Evolutionary conservation across 2,888 invertebrate genomes (phyloP), one percentile per base, ranked within the genome.

Genomic region (Cheilosia vernalis): DNA sequence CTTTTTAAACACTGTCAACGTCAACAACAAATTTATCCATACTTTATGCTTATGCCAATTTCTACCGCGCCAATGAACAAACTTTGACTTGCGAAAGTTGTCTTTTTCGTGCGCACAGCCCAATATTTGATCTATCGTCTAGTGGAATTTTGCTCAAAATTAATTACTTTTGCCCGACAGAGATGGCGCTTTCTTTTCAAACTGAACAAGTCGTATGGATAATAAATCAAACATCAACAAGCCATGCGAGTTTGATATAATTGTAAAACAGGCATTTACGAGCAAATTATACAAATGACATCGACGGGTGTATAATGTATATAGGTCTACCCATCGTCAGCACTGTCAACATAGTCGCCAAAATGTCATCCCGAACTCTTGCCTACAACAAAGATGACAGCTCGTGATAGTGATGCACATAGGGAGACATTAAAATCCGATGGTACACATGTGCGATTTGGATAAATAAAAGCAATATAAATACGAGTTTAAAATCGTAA

Each of bases 171-270:
- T 30, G 21, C 7, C 44, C 61, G 21, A 30, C 55, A 61, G 61
- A 61, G 64, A 70, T 42, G 66, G 47, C 33, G 37, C 82, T 82
- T 82, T 82, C 82, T 72, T 82, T 47, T n/a, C 53, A 64, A 70
- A 77, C 77, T 67, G 49, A 49, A 49, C 72, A 66, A 40, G 66
- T 55, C n/a, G 30, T 47, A 37, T 42, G 44, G 40, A 47, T 73
- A 13, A 72, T 78, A 73, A 78, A 78, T 73, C 67, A 83, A 67
- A 53, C 24, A 61, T 24, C 42, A 61, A n/a, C n/a, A 64, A 72
- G 61, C 10, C 58, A 21, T 72, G 73, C 60, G 63, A 72, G 61
- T 61, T 17, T 44, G 51, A 56, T 53, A 44, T 37, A 17, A 17
- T 40, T 49, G 40, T 66, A 30, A 82, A 56, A 17, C 37, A 53